phyloP scores from a whole-genome alignment of 1,140 invertebrate genomes.

The Papilio aristodemus region DNA sequence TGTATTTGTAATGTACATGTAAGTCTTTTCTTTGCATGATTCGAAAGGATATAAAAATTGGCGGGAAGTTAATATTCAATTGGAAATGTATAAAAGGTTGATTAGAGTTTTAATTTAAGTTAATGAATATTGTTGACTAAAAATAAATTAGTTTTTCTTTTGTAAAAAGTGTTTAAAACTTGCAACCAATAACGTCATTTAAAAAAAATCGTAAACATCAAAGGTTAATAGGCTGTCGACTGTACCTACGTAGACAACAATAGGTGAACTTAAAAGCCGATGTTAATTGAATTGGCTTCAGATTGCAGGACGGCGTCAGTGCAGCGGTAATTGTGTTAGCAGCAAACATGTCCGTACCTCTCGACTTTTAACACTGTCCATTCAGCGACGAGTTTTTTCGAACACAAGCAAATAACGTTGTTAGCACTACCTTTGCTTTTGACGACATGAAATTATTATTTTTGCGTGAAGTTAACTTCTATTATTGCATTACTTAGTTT shows the following conservation, averaged over 20 bases:
- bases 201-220: not conserved
- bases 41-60: too few species aligned
- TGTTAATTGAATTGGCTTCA: slow-evolving; percentile 72
- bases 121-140: too few species aligned
- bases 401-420: slow-evolving; percentile 35
- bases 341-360: slow-evolving; percentile 60
- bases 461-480: not conserved
- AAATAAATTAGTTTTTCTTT: too few species aligned
- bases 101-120: too few species aligned
- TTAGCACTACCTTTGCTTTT: slow-evolving; percentile 29
- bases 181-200: not conserved
- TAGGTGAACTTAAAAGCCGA: slow-evolving; percentile 63
- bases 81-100: too few species aligned
- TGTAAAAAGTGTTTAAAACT: too few species aligned
- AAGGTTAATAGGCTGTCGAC: slow-evolving; percentile 8
- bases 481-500: too few species aligned
- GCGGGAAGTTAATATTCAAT: too few species aligned
- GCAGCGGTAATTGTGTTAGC: slow-evolving; percentile 63
- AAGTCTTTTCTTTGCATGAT: too few species aligned
- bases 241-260: slow-evolving; percentile 36
- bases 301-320: slow-evolving; percentile 61
- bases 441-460: not conserved
- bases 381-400: slow-evolving; percentile 52
- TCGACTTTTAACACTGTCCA: slow-evolving; percentile 51
- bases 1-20: too few species aligned